Percentiles rank a stretch among this genome's conserved stretches.
Conservation (phyloP, 92 coral and sea anemone species). For the Micromussa lordhowensis region DNA sequence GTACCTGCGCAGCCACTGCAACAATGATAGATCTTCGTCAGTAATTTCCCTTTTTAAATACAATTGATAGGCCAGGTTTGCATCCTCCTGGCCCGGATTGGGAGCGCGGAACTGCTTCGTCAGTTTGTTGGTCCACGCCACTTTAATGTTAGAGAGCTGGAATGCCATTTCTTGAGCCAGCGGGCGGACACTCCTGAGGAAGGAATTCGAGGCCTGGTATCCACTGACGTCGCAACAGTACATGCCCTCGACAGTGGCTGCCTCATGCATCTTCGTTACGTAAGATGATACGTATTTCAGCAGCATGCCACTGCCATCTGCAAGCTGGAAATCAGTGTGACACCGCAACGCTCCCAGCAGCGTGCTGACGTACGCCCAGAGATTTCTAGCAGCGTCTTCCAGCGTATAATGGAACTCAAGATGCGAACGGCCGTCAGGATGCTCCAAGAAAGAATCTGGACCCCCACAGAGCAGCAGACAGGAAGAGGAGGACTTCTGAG, state of each 20-base stretch:
- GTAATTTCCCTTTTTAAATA: neutral
- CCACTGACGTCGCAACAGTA: constrained; percentile 24
- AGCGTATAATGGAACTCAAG: constrained; percentile 28
- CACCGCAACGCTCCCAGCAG: constrained; percentile 49
- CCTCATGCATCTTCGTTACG: constrained; percentile 67
- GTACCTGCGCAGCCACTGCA: neutral
- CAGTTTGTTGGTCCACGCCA: constrained; percentile 24
- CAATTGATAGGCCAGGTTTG: neutral
- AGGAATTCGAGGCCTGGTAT: constrained; percentile 33
- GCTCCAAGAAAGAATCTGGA: constrained; percentile 1
- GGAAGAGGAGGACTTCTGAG: constrained; percentile 35
- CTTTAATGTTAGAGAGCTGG: constrained; percentile 5
- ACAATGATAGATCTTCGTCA: neutral
- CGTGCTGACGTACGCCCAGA: constrained; percentile 59
- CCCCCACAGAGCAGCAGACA: neutral
- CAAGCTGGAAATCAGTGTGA: constrained; percentile 56
- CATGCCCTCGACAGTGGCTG: constrained; percentile 14
- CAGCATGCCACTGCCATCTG: constrained; percentile 57
- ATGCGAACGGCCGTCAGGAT: neutral
- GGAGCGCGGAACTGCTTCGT: constrained; percentile 10
- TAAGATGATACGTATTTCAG: constrained; percentile 57
- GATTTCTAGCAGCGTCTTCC: constrained; percentile 40
- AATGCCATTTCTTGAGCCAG: constrained; percentile 45
- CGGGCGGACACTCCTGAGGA: neutral
- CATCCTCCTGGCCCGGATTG: neutral